Conservation (phyloP, 2,113 vertebrate species). For the Scatophagus argus region DNA sequence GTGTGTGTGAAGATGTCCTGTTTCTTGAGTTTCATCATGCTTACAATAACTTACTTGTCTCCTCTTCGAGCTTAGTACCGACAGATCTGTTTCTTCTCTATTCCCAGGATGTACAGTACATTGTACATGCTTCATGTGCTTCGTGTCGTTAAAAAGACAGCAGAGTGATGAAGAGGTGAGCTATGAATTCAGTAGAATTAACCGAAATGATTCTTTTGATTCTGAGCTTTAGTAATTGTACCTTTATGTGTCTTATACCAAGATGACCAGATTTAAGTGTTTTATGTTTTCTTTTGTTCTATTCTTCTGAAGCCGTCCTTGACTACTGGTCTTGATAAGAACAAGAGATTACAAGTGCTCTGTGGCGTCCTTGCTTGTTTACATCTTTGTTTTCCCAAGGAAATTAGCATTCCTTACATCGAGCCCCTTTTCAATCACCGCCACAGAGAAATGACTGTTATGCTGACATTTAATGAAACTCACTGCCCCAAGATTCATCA, state of each 20-base stretch:
- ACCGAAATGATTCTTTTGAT: not conserved
- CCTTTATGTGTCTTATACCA: not conserved
- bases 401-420: conserved; percentile 40
- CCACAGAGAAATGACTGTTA: conserved; percentile 16
- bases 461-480: conserved; percentile 46
- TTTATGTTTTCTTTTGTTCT: not conserved
- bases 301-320: conserved; percentile 1
- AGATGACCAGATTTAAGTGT: not conserved
- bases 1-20: not conserved
- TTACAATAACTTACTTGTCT: conserved; percentile 55
- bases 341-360: not conserved
- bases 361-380: not conserved
- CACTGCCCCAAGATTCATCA: conserved; percentile 40
- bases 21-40: conserved; percentile 74
- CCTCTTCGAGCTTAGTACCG: not conserved
- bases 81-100: conserved; percentile 37
- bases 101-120: conserved; percentile 27
- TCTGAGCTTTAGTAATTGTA: conserved; percentile 2
- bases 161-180: not conserved
- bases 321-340: conserved; percentile 2
- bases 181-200: not conserved
- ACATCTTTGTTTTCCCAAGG: not conserved
- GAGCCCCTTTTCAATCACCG: conserved; percentile 18
- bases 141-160: not conserved
- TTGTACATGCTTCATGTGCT: not conserved